A percentile compares a stretch with the other conserved stretches of the same genome.
phyloP scores from a whole-genome alignment of 37 sponge, comb jelly and placozoan species.

The Geodia barretti region DNA sequence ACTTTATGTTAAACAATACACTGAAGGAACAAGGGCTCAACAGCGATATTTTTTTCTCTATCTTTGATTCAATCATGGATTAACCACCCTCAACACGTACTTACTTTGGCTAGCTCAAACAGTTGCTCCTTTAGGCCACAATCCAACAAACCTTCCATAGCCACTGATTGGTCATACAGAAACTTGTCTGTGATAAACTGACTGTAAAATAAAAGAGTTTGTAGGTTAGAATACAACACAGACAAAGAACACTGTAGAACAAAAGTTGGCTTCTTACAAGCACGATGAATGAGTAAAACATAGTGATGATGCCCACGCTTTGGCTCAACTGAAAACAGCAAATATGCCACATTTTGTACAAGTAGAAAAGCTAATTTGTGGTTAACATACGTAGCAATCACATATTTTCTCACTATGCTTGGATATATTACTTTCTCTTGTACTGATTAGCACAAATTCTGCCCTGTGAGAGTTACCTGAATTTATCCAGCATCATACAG shows the following conservation, averaged over 20 bases:
- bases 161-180: slow-evolving; percentile 55
- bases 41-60: background rate
- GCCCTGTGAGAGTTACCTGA: slow-evolving; percentile 7
- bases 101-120: slow-evolving; percentile 71
- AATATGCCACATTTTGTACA: too few species aligned
- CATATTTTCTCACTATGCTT: too few species aligned
- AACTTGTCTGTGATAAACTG: slow-evolving; percentile 71
- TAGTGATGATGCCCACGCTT: too few species aligned
- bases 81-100: background rate
- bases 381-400: too few species aligned
- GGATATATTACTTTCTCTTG: too few species aligned
- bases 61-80: background rate
- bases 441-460: too few species aligned
- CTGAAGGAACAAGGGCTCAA: background rate
- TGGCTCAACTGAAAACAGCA: too few species aligned
- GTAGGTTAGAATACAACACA: too few species aligned
- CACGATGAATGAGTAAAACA: too few species aligned
- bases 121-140: slow-evolving; percentile 65
- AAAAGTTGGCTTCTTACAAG: too few species aligned
- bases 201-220: background rate
- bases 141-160: slow-evolving; percentile 63
- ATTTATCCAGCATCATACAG: slow-evolving; percentile 31
- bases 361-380: too few species aligned
- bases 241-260: too few species aligned
- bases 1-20: background rate